A percentile compares a stretch with the other conserved stretches of the same genome.
phyloP scores from a whole-genome alignment of 2,113 vertebrate genomes.

The Poeciliopsis turrubarensis region DNA sequence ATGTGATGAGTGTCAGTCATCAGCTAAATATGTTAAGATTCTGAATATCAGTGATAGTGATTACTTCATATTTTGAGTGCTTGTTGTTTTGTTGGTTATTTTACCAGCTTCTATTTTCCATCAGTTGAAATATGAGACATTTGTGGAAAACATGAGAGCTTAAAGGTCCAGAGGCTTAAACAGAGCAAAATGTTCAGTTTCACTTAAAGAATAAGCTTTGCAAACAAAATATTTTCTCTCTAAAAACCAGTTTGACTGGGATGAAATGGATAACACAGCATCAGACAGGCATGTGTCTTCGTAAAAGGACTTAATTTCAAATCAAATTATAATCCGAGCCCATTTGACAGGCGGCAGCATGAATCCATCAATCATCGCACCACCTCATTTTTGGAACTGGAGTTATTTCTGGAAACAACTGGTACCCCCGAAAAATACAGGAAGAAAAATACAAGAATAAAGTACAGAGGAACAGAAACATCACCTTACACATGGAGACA shows the following conservation, averaged over 20 bases:
- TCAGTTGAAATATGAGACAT: neutral
- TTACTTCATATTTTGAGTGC: neutral
- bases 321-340: slow-evolving; percentile 18
- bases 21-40: neutral
- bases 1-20: neutral
- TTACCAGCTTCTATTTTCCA: no score
- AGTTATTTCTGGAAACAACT: slow-evolving; percentile 14
- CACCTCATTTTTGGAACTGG: neutral
- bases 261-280: neutral
- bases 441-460: neutral
- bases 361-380: slow-evolving; percentile 24
- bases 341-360: neutral
- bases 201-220: neutral
- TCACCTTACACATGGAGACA: neutral
- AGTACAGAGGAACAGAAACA: neutral
- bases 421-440: neutral
- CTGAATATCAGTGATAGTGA: neutral
- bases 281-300: neutral
- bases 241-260: neutral
- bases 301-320: neutral
- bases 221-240: neutral
- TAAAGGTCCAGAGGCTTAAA: neutral
- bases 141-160: no score
- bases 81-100: neutral
- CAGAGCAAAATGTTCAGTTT: no score